Evolutionary conservation across 2,113 vertebrate genomes (phyloP).

Genomic region (Dryoscopus gambensis): DNA sequence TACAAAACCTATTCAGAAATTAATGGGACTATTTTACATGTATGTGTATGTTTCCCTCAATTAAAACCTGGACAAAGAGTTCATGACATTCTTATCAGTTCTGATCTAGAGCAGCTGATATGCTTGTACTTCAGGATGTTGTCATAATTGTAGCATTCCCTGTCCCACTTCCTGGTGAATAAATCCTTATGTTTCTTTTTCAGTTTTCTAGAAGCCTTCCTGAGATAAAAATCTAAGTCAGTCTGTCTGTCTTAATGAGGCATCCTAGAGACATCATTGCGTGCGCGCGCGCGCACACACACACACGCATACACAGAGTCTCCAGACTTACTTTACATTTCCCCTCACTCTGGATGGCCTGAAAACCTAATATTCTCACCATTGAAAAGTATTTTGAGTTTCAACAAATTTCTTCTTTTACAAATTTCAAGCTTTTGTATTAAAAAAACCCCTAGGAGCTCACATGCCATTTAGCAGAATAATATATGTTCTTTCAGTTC

Average conservation of each 20-base stretch:
- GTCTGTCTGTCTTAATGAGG: neutral
- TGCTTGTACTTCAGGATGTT: neutral
- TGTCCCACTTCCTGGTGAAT: neutral
- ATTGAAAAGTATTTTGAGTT: neutral
- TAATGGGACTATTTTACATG: neutral
- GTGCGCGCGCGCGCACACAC: no score
- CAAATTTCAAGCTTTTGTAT: neutral
- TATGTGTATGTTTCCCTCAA: neutral
- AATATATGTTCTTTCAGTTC: neutral
- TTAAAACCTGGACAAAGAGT: neutral
- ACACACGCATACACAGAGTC: no score
- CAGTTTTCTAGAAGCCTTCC: neutral
- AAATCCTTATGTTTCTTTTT: neutral
- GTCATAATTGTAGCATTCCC: neutral
- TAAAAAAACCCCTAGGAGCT: neutral
- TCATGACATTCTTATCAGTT: neutral
- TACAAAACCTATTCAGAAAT: neutral
- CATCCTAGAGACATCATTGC: neutral
- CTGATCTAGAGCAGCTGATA: neutral
- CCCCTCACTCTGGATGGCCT: neutral
- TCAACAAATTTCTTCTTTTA: neutral
- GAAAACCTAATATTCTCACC: neutral
- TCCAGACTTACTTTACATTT: neutral
- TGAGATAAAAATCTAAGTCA: neutral
- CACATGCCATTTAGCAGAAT: neutral